Conservation (phyloP, 2,113 vertebrate species). For the Pluvianellus socialis region DNA sequence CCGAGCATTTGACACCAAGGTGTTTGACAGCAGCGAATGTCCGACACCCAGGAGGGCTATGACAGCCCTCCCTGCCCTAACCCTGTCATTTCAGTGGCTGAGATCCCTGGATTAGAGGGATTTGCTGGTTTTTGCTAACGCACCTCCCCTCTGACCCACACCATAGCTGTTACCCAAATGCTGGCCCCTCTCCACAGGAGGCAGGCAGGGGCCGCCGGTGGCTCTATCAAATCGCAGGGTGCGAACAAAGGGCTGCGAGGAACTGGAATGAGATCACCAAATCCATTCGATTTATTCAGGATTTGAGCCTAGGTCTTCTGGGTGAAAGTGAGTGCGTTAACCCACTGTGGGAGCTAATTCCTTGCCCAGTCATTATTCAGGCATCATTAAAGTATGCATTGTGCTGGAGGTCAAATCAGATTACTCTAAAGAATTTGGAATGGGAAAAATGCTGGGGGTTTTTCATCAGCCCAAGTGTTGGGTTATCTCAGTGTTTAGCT, state of each 20-base stretch:
- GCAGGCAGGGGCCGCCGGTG: not conserved
- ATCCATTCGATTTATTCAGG: slow-evolving; percentile 20
- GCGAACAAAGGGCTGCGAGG: not conserved
- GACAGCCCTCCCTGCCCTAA: not conserved
- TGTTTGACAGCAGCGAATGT: not conserved
- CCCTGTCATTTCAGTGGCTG: not conserved
- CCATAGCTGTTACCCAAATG: not conserved
- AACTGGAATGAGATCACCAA: slow-evolving; percentile 41
- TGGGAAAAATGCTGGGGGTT: slow-evolving; percentile 41
- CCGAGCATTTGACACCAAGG: not conserved
- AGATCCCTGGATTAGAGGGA: not conserved
- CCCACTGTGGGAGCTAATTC: slow-evolving; percentile 44
- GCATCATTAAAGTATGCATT: slow-evolving; percentile 49
- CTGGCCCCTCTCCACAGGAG: not conserved
- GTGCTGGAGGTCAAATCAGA: slow-evolving; percentile 58
- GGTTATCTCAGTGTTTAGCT: slow-evolving; percentile 44
- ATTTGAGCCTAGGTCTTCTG: slow-evolving; percentile 32
- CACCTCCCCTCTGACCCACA: not conserved
- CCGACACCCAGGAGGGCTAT: not conserved
- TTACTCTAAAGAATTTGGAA: slow-evolving; percentile 59
- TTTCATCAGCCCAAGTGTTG: slow-evolving; percentile 5
- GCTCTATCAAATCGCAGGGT: not conserved
- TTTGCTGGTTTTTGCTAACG: not conserved
- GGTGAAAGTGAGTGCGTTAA: slow-evolving; percentile 35
- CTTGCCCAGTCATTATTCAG: slow-evolving; percentile 41